These are phyloP conservation scores for Chiloscyllium punctatum DNA, from an alignment of 2,797 vertebrate species.

Conservation along the genomic window DNA sequence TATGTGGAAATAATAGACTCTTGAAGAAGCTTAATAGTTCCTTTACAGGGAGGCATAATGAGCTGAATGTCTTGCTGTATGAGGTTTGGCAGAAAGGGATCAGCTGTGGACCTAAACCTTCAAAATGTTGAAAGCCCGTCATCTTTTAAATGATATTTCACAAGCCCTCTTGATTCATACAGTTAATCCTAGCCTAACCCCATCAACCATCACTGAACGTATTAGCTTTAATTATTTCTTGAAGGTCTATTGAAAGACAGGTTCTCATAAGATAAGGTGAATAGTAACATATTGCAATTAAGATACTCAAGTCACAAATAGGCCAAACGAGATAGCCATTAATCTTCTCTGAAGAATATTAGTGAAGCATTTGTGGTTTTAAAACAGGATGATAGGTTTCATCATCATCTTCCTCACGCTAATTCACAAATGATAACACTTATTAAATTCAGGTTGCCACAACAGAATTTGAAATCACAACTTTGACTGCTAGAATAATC, in stretches of 20 bases:
- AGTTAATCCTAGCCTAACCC: neutral
- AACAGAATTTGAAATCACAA: neutral
- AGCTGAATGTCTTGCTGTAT: neutral
- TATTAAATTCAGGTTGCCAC: neutral
- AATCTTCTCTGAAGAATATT: neutral
- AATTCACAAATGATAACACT: neutral
- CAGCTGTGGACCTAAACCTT: neutral
- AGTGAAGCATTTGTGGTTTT: neutral
- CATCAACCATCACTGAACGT: neutral
- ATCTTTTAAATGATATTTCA: neutral
- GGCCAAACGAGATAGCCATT: neutral
- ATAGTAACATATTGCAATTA: neutral
- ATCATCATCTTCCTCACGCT: neutral
- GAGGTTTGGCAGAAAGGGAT: neutral
- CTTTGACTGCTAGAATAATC: neutral
- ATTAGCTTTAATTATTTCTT: neutral
- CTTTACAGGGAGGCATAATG: neutral
- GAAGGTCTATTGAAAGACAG: neutral
- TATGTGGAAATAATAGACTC: neutral
- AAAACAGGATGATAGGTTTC: neutral
- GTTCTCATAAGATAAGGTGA: neutral
- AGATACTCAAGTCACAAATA: neutral
- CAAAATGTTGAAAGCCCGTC: neutral
- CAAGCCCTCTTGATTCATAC: neutral
- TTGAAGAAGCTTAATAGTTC: neutral